These are phyloP conservation scores for Hydriomena furcata DNA, from an alignment of 2,888 invertebrate genomes.

Conservation along the genomic window DNA sequence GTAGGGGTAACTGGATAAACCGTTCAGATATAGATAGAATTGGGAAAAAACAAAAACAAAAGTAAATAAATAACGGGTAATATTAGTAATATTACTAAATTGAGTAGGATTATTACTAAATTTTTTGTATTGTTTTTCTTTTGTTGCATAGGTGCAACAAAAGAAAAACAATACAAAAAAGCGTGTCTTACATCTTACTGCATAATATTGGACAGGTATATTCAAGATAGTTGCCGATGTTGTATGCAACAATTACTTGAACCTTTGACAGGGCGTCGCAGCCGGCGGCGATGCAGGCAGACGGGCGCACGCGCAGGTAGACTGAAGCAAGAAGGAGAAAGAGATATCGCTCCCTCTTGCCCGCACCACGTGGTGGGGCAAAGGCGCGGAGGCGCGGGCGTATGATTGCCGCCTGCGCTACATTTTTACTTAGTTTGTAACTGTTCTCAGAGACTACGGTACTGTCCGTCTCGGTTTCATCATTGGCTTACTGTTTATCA, in stretches of 20 bases:
- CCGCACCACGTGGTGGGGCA: conserved; percentile 76
- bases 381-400: conserved; percentile 65
- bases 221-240: conserved; percentile 48
- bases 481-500: conserved; percentile 53
- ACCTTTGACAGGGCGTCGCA: conserved; percentile 78
- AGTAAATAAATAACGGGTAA: too few species aligned
- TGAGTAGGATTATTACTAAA: too few species aligned
- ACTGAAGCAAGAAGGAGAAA: conserved; percentile 48
- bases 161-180: conserved; percentile 32
- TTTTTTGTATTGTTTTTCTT: too few species aligned
- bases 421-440: conserved; percentile 83
- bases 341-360: conserved; percentile 47
- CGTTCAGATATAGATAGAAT: too few species aligned
- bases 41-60: too few species aligned
- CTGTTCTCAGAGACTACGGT: conserved; percentile 62
- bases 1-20: too few species aligned
- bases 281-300: conserved; percentile 64
- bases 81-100: too few species aligned
- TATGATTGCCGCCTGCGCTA: conserved; percentile 77
- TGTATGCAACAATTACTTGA: conserved; percentile 70
- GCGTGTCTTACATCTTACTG: conserved; percentile 35
- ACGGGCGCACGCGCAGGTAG: conserved; percentile 80
- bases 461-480: conserved; percentile 42
- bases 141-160: neutral
- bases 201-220: conserved; percentile 42